Evolutionary conservation across 2,797 vertebrate genomes (phyloP).

Genomic region (Iguana delicatissima): DNA sequence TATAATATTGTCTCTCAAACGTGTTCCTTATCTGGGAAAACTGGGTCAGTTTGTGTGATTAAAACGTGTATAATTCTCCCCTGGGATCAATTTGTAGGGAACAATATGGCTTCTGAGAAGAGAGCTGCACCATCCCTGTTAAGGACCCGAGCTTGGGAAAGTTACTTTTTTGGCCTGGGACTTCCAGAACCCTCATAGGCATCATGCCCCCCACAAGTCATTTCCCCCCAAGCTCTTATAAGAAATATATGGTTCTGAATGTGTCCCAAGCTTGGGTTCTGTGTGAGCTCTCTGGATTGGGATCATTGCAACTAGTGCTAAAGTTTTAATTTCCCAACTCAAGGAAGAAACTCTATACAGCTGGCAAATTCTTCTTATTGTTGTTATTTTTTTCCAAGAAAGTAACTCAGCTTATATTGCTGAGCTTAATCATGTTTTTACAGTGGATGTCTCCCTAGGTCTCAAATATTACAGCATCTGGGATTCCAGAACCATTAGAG

Average conservation of each 20-base stretch:
- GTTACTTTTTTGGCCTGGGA: too few species aligned
- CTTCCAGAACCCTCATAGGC: too few species aligned
- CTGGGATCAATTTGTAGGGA: too few species aligned
- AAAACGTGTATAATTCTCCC: not conserved
- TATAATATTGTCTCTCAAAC: too few species aligned
- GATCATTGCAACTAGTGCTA: too few species aligned
- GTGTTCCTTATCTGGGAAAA: too few species aligned
- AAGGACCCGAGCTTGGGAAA: not conserved
- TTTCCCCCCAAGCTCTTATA: too few species aligned
- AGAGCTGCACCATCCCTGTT: not conserved
- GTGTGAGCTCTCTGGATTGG: not conserved
- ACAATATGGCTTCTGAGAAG: not conserved
- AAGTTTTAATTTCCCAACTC: not conserved
- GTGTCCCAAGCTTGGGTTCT: not conserved
- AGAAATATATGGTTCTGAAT: not conserved
- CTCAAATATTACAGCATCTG: slow-evolving; percentile 35
- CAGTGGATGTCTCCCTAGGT: not conserved
- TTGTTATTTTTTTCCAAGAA: not conserved
- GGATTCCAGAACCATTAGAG: not conserved
- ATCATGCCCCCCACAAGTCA: too few species aligned
- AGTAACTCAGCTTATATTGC: slow-evolving; percentile 29
- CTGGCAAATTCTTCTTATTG: not conserved
- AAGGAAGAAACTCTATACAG: slow-evolving; percentile 23
- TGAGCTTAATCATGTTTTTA: not conserved
- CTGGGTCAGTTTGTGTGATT: not conserved